These are phyloP conservation scores for Petrophora chlorosata DNA, from an alignment of 2,888 invertebrate genomes.

Conservation along the genomic window DNA sequence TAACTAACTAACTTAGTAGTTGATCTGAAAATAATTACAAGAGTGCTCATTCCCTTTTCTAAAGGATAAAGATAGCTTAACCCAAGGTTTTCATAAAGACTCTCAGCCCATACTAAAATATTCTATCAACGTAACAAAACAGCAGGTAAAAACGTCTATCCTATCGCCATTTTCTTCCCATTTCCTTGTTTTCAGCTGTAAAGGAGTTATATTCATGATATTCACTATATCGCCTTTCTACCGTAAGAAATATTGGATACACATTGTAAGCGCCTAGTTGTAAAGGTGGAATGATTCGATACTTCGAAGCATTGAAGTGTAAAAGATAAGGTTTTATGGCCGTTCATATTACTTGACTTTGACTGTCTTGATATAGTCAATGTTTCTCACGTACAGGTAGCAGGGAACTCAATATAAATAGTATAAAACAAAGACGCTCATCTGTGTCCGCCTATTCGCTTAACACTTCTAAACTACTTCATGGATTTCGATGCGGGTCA, in stretches of 20 bases:
- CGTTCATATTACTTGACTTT: neutral
- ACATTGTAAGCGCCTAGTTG: neutral
- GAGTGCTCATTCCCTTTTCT: neutral
- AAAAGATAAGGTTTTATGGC: neutral
- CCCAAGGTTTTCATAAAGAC: constrained; percentile 14
- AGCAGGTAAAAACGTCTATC: constrained; percentile 18
- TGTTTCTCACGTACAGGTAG: neutral
- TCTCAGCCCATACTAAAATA: constrained; percentile 18
- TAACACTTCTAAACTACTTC: too few relatives aligned
- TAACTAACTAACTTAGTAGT: too few relatives aligned
- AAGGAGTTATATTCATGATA: constrained; percentile 3
- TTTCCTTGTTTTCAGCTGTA: constrained; percentile 13
- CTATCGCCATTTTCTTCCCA: constrained; percentile 15
- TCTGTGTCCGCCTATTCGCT: too few relatives aligned
- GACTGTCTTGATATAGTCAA: neutral
- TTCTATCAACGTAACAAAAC: constrained; percentile 24
- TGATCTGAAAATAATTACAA: constrained; percentile 8
- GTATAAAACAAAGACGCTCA: too few relatives aligned
- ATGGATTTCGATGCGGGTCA: too few relatives aligned
- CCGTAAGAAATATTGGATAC: neutral
- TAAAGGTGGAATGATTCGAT: neutral
- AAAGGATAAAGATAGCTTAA: constrained; percentile 10
- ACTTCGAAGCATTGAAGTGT: neutral
- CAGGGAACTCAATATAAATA: neutral
- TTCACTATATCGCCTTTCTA: too few relatives aligned